Evolutionary conservation across 1,140 invertebrate genomes (phyloP).

Genomic region (Venustaconcha ellipsiformis): DNA sequence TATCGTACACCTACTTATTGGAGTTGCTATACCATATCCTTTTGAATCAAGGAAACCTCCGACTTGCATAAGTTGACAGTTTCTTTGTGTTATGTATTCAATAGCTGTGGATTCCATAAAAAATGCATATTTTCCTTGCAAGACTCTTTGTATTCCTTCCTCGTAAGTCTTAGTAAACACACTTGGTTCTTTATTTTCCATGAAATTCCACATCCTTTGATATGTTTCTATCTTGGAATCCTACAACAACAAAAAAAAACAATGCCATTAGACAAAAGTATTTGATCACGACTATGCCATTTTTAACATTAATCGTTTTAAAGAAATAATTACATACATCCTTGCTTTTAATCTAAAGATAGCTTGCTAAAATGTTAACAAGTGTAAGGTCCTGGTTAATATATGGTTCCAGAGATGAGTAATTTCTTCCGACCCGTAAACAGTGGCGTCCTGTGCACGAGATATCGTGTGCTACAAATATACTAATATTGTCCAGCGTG

Average conservation of each 20-base stretch:
- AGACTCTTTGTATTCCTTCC: conserved; percentile 60
- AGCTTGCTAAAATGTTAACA: too few relatives aligned
- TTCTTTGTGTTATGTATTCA: conserved; percentile 90
- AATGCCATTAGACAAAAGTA: too few relatives aligned
- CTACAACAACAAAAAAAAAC: conserved; percentile 72
- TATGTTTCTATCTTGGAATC: conserved; percentile 92
- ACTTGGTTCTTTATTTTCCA: conserved; percentile 74
- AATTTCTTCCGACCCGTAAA: too few relatives aligned
- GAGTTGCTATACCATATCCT: conserved; percentile 77
- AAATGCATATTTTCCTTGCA: conserved; percentile 91
- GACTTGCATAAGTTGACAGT: conserved; percentile 98
- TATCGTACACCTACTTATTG: conserved; percentile 64
- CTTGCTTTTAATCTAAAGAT: too few relatives aligned
- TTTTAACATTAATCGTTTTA: too few relatives aligned
- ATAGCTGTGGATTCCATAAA: conserved; percentile 97
- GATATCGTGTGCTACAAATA: too few relatives aligned
- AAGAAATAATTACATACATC: too few relatives aligned
- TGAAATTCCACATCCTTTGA: conserved; percentile 96
- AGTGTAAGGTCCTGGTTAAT: too few relatives aligned
- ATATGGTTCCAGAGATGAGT: too few relatives aligned
- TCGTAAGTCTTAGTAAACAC: conserved; percentile 51
- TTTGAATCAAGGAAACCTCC: conserved; percentile 95
- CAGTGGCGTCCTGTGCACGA: too few relatives aligned
- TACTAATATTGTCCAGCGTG: too few relatives aligned
- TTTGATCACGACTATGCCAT: too few relatives aligned